Evolutionary conservation across 2,797 vertebrate genomes (phyloP).

Genomic region (Sebastes iracundus): DNA sequence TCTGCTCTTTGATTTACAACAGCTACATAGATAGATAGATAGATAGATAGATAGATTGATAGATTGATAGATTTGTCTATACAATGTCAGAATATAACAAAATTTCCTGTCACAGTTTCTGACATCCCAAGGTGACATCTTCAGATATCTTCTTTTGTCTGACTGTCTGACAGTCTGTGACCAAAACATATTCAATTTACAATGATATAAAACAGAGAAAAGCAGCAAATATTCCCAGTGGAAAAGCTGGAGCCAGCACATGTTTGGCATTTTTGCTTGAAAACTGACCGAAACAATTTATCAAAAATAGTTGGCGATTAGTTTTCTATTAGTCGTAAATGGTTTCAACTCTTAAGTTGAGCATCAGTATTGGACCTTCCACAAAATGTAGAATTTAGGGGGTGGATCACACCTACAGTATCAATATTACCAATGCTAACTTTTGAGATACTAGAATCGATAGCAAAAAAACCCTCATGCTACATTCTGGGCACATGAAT

Average conservation of each 20-base stretch:
- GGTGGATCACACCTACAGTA: background rate
- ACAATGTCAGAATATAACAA: background rate
- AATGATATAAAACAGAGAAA: background rate
- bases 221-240: background rate
- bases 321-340: too few species aligned
- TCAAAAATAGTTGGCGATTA: too few species aligned
- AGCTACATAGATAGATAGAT: background rate
- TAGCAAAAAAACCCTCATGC: background rate
- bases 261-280: background rate
- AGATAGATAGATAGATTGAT: background rate
- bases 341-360: background rate
- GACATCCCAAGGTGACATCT: background rate
- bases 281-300: too few species aligned
- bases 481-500: background rate
- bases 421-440: background rate
- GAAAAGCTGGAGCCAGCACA: background rate
- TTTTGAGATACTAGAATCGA: background rate
- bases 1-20: background rate
- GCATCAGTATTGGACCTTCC: background rate
- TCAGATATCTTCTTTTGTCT: background rate
- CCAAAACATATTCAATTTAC: background rate
- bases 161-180: background rate
- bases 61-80: background rate
- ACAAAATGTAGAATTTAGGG: background rate
- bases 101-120: too few species aligned